phyloP scores from a whole-genome alignment of 1,140 invertebrate species.

The Procambarus virginalis region DNA sequence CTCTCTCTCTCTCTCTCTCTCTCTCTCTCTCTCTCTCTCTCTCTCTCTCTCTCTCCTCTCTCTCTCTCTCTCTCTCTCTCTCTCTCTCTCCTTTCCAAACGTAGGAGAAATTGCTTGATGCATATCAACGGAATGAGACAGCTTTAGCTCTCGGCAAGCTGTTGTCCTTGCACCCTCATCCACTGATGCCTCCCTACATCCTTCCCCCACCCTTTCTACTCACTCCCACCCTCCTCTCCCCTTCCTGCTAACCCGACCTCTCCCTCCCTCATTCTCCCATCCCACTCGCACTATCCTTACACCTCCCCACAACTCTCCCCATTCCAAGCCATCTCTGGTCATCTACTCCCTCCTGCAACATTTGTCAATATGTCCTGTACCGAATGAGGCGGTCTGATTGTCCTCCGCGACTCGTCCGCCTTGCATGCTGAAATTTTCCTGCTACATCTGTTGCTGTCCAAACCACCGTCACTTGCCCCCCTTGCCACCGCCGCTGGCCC shows the following conservation, averaged over 20 bases:
- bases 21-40: too few species aligned
- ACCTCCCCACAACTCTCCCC: too few species aligned
- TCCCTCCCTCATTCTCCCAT: too few species aligned
- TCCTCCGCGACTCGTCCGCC: slow-evolving; percentile 20
- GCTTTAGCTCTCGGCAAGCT: neutral
- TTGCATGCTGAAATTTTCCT: slow-evolving; percentile 16
- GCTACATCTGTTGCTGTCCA: neutral
- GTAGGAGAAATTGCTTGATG: neutral
- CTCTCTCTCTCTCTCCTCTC: too few species aligned
- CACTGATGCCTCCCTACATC: neutral
- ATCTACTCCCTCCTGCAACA: slow-evolving; percentile 40
- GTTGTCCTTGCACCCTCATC: neutral
- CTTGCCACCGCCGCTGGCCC: neutral
- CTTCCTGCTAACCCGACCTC: too few species aligned
- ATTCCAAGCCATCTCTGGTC: neutral
- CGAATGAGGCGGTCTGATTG: slow-evolving; percentile 39
- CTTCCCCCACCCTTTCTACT: too few species aligned
- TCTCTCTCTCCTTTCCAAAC: too few species aligned
- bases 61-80: too few species aligned
- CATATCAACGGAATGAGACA: too few species aligned
- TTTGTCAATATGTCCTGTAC: slow-evolving; percentile 48
- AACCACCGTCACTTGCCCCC: neutral
- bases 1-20: too few species aligned
- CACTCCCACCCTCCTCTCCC: too few species aligned
- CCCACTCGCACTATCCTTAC: too few species aligned